Percentiles rank a stretch among this genome's conserved stretches.
Evolutionary conservation across 2,113 vertebrate species (phyloP).

Genomic region (Tupaia tana): DNA sequence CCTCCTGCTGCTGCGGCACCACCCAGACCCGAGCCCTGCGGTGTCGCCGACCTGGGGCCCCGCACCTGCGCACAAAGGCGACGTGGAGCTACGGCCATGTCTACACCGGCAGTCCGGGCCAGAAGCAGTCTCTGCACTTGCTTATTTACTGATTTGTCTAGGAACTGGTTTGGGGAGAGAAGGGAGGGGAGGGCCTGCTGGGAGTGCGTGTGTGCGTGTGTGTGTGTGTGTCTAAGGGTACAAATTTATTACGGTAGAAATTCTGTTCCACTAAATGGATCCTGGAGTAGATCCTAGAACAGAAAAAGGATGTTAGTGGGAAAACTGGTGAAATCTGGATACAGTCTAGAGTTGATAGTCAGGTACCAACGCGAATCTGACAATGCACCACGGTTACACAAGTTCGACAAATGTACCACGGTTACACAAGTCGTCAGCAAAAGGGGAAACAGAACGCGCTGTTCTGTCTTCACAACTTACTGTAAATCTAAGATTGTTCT

Average conservation of each 20-base stretch:
- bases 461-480: not conserved
- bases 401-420: not conserved
- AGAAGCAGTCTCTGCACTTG: not conserved
- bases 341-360: not conserved
- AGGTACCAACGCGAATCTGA: accelerated
- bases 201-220: not conserved
- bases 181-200: not conserved
- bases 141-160: not conserved
- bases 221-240: not conserved
- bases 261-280: not conserved
- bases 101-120: not conserved
- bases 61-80: no score
- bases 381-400: no score
- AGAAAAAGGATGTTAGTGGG: not conserved
- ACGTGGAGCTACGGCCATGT: not conserved
- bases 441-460: not conserved
- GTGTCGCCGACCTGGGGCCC: no score
- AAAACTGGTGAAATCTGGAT: not conserved
- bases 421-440: not conserved
- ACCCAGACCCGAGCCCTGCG: no score
- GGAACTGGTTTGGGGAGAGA: not conserved
- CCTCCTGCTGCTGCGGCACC: accelerated
- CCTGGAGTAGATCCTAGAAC: conserved; percentile 25
- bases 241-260: not conserved
- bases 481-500: conserved; percentile 25